Evolutionary conservation across 2,888 invertebrate species (phyloP).

Genomic region (Callimorpha dominula): DNA sequence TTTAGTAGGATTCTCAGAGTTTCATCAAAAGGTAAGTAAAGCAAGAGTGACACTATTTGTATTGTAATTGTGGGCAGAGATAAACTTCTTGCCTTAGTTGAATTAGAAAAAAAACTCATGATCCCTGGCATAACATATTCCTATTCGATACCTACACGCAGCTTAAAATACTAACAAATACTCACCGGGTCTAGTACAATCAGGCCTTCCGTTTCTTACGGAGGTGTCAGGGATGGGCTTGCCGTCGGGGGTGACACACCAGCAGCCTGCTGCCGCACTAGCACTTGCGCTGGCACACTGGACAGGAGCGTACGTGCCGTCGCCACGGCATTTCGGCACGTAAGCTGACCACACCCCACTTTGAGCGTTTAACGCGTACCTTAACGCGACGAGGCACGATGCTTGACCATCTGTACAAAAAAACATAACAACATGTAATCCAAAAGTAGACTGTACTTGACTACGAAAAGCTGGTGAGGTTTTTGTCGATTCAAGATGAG

Average conservation of each 20-base stretch:
- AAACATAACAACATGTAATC: background rate
- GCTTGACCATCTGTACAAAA: slow-evolving; percentile 73
- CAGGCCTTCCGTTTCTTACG: slow-evolving; percentile 89
- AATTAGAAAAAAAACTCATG: background rate
- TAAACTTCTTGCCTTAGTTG: background rate
- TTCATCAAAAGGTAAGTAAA: background rate
- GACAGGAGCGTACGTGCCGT: slow-evolving; percentile 94
- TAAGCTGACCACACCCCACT: slow-evolving; percentile 84
- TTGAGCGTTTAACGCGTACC: slow-evolving; percentile 75
- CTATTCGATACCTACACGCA: background rate
- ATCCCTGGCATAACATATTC: background rate
- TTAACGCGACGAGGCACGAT: slow-evolving; percentile 81
- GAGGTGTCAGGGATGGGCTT: slow-evolving; percentile 93
- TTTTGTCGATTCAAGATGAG: background rate
- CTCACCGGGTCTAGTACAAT: slow-evolving; percentile 87
- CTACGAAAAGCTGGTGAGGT: background rate
- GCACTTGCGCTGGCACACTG: slow-evolving; percentile 95
- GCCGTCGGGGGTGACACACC: slow-evolving; percentile 96
- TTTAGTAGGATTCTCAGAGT: background rate
- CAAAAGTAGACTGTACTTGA: background rate
- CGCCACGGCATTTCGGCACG: slow-evolving; percentile 92
- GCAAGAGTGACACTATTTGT: background rate
- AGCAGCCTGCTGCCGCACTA: slow-evolving; percentile 92
- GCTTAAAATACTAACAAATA: slow-evolving; percentile 7
- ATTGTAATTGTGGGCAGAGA: background rate